A percentile compares a stretch with the other conserved stretches of the same genome.
Evolutionary conservation across 1,140 invertebrate species (phyloP).

Genomic region (Hycleus phaleratus): DNA sequence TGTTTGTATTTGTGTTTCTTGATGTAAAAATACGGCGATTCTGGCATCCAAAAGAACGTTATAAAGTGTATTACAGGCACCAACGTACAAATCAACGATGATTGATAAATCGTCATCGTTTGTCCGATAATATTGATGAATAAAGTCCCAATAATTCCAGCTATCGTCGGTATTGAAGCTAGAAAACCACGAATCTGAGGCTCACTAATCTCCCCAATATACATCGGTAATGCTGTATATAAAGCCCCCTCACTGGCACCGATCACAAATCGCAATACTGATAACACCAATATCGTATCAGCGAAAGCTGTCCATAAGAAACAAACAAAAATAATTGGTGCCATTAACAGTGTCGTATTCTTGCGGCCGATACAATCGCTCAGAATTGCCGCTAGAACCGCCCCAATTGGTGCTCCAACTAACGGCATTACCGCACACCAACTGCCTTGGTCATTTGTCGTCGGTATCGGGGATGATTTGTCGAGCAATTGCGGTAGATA

Average conservation of each 20-base stretch:
- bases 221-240: slow-evolving; percentile 57
- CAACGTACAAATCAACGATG: slow-evolving; percentile 46
- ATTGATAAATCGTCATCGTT: slow-evolving; percentile 44
- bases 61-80: slow-evolving; percentile 44
- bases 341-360: slow-evolving; percentile 51
- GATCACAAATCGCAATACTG: slow-evolving; percentile 42
- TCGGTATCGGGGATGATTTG: slow-evolving; percentile 38
- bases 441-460: slow-evolving; percentile 51
- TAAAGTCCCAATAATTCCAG: slow-evolving; percentile 52
- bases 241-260: slow-evolving; percentile 62
- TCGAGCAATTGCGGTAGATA: slow-evolving; percentile 31
- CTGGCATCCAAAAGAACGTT: slow-evolving; percentile 63
- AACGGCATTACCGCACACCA: slow-evolving; percentile 48
- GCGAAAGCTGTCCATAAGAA: slow-evolving; percentile 56
- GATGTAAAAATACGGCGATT: slow-evolving; percentile 85
- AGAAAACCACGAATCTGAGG: slow-evolving; percentile 46
- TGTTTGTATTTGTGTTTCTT: slow-evolving; percentile 60
- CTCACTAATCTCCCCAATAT: slow-evolving; percentile 59
- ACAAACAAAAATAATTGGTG: slow-evolving; percentile 53
- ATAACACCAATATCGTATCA: slow-evolving; percentile 39
- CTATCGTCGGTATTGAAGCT: slow-evolving; percentile 28
- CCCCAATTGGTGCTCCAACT: slow-evolving; percentile 44
- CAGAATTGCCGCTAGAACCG: slow-evolving; percentile 42
- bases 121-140: slow-evolving; percentile 59
- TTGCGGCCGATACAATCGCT: slow-evolving; percentile 58